phyloP scores from a whole-genome alignment of 2,113 vertebrate species.

The Lutjanus erythropterus region DNA sequence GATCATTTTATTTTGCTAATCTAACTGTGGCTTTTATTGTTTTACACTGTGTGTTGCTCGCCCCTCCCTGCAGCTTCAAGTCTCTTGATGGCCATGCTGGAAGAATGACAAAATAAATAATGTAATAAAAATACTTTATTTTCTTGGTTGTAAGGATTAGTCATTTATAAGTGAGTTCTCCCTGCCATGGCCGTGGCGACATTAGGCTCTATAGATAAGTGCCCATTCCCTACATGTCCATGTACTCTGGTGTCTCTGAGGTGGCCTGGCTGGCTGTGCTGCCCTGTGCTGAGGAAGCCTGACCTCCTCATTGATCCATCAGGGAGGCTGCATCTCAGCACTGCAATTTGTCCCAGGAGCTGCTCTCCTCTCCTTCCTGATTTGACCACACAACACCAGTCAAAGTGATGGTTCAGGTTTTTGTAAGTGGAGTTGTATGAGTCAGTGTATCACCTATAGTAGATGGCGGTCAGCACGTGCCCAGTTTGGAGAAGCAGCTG shows the following conservation, averaged over 20 bases:
- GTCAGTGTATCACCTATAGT: too few species aligned
- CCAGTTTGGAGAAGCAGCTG: too few species aligned
- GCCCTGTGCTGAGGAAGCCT: conserved; percentile 62
- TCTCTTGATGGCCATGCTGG: conserved; percentile 36
- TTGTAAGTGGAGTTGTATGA: too few species aligned
- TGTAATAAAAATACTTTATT: background rate
- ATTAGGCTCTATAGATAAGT: conserved; percentile 52
- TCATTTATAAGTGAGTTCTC: background rate
- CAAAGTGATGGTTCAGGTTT: too few species aligned
- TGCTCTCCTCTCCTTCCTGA: background rate
- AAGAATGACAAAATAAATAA: background rate
- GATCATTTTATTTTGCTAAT: background rate
- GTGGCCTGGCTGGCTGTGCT: conserved; percentile 67
- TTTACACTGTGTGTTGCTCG: conserved; percentile 31
- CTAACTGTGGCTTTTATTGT: conserved; percentile 19
- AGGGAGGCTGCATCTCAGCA: conserved; percentile 53
- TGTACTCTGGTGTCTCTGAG: conserved; percentile 46
- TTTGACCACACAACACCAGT: background rate
- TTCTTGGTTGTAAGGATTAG: background rate
- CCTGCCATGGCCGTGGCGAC: conserved; percentile 34
- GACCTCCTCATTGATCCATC: conserved; percentile 68
- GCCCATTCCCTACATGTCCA: conserved; percentile 38
- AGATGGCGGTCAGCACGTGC: too few species aligned
- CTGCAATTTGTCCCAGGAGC: conserved; percentile 1
- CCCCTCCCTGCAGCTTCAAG: background rate